Evolutionary conservation across 1,140 invertebrate species (phyloP).

Genomic region (Octopus sinensis): DNA sequence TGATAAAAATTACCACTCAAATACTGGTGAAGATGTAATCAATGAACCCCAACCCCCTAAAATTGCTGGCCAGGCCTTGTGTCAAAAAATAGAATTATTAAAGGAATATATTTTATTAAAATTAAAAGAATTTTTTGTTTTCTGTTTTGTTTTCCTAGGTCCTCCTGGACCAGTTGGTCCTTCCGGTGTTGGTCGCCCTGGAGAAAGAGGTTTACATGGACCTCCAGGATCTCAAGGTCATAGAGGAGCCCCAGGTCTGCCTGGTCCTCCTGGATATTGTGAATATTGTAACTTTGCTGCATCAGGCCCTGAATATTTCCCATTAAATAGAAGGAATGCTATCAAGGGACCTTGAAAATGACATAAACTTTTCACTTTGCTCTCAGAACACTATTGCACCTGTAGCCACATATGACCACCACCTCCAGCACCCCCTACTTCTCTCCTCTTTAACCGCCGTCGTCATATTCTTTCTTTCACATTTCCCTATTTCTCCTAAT

Average conservation of each 20-base stretch:
- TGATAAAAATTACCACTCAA: no score
- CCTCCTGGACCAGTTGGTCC: conserved; percentile 44
- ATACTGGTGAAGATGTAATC: no score
- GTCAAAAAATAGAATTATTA: no score
- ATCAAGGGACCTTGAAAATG: conserved; percentile 37
- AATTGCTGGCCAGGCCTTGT: no score
- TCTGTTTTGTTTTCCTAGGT: conserved; percentile 32
- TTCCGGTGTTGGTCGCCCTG: conserved; percentile 40
- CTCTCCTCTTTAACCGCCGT: not conserved
- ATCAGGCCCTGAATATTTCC: conserved; percentile 33
- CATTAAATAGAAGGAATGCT: conserved; percentile 25
- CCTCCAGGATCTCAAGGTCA: conserved; percentile 39
- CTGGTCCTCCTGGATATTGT: conserved; percentile 47
- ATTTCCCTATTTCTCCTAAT: no score
- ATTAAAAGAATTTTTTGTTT: not conserved
- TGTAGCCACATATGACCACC: not conserved
- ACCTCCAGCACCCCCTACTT: not conserved
- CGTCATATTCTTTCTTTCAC: no score
- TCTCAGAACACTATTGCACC: conserved; percentile 21
- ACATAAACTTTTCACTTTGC: conserved; percentile 20
- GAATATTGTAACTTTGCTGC: conserved; percentile 41
- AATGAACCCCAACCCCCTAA: no score
- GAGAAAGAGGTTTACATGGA: conserved; percentile 43
- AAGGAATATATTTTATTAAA: no score
- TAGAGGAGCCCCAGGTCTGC: conserved; percentile 40